Evolutionary conservation across 2,888 invertebrate species (phyloP), one percentile per base, ranked within the genome.

Genomic region (Hydroisotoma schaefferi): DNA sequence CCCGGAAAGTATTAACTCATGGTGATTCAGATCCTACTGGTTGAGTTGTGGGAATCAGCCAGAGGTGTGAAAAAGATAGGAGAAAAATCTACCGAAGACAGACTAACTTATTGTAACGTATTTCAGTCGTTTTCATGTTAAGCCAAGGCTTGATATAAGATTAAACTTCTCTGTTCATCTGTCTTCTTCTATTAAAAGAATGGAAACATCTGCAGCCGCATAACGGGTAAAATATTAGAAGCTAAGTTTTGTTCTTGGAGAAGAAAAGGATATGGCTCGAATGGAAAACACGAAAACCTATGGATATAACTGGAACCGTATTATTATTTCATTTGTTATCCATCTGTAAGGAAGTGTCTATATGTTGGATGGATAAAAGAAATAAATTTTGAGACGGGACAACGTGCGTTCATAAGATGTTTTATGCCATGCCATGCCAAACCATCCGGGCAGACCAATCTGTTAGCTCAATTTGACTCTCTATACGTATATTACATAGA

Each of bases 381-480:
- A 46, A 46, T 46, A 48, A 48, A 28, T 48, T 48, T 26, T 48
- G 37, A 52, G 28, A 49, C 28, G 49, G 49, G 49, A 52, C 52
- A 52, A 52, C 52, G 52, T 52, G 52, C 52, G 52, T 52, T 37
- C 49, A 20, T 49, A 25, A 25, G 49, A 49, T 49, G 49, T 49
- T 49, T 49, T 49, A 49, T 49, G 49, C 49, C 49, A 27, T 27
- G 28, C 49, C 27, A 49, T 27, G 33, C 22, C 52, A n/a, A 10
- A 46, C 20, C 46, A 22, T 23, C 25, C 20, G 23, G 46, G 46
- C 49, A 49, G 23, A 49, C 49, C 52, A 52, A 52, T 29, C 52
- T 52, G 52, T 20, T 37, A 33, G 52, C 52, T 52, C 52, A 52
- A 52, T 52, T 52, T 52, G 52, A 46, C 46, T 46, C 40, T 20